Conservation (phyloP, 2,113 vertebrate genomes). For the Paramisgurnus dabryanus region DNA sequence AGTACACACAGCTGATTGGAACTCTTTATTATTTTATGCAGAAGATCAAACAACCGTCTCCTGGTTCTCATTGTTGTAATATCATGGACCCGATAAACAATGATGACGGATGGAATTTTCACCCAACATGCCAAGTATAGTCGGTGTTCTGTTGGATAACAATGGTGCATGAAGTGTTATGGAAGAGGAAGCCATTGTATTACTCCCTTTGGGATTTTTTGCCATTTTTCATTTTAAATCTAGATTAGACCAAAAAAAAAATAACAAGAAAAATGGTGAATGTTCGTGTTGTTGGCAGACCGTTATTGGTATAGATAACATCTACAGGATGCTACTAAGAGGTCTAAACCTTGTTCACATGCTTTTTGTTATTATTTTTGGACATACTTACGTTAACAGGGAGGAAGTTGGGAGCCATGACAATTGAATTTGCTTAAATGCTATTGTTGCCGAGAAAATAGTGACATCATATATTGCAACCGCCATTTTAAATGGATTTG, state of each 20-base stretch:
- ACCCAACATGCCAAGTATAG: neutral
- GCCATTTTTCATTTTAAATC: no score
- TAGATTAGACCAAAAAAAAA: neutral
- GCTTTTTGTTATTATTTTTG: neutral
- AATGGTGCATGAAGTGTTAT: neutral
- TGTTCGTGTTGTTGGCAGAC: neutral
- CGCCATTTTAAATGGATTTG: no score
- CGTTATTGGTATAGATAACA: neutral
- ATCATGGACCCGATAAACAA: neutral
- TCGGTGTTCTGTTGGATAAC: neutral
- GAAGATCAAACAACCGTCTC: neutral
- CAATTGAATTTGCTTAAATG: no score
- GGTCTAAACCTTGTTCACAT: no score
- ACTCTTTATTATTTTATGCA: neutral
- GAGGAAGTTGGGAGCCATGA: neutral
- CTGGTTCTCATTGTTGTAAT: neutral
- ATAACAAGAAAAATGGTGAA: no score
- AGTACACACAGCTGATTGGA: neutral
- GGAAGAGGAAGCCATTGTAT: neutral
- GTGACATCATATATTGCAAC: no score
- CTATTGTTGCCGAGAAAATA: no score
- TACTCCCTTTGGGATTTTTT: neutral
- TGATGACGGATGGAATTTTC: neutral
- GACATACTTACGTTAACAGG: conserved; percentile 4
- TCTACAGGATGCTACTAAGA: neutral